Conservation (phyloP, 2,797 vertebrate genomes). For the Gymnothorax reevesii region DNA sequence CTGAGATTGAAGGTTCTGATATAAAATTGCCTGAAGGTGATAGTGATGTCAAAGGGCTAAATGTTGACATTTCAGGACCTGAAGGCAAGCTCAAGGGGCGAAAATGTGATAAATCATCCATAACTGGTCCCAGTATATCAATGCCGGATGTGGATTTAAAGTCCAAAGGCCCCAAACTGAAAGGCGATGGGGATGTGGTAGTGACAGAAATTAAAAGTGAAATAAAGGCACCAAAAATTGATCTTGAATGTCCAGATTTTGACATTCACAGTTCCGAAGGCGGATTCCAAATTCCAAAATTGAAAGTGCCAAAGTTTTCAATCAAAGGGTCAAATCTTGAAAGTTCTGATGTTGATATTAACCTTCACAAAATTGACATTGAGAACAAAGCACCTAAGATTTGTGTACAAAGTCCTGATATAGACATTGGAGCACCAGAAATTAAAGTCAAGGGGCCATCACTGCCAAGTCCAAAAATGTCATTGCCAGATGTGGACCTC, state of each 20-base stretch:
- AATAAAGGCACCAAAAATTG: constrained; percentile 23
- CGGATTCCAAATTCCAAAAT: constrained; percentile 41
- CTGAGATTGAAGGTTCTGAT: neutral
- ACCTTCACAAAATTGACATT: neutral
- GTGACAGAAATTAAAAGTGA: constrained; percentile 33
- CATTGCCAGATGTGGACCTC: constrained; percentile 66
- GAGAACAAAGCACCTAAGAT: neutral
- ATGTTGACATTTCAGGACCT: constrained; percentile 46
- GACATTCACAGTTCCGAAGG: constrained; percentile 40
- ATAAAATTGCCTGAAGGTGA: neutral
- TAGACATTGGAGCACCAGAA: neutral
- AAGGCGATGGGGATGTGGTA: constrained; percentile 33
- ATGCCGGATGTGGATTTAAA: constrained; percentile 35
- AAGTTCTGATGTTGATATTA: neutral
- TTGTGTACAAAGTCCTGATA: neutral
- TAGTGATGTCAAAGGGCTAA: neutral
- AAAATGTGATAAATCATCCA: constrained; percentile 33
- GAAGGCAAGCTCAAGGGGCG: constrained; percentile 52
- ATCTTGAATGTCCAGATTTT: neutral
- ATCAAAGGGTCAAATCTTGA: neutral
- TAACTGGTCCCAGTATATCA: constrained; percentile 36
- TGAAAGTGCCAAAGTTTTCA: constrained; percentile 45
- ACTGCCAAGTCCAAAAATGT: neutral
- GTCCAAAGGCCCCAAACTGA: constrained; percentile 37
- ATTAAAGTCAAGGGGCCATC: constrained; percentile 22